Conservation (phyloP, 2,113 vertebrate genomes). For the Chroicocephalus ridibundus region DNA sequence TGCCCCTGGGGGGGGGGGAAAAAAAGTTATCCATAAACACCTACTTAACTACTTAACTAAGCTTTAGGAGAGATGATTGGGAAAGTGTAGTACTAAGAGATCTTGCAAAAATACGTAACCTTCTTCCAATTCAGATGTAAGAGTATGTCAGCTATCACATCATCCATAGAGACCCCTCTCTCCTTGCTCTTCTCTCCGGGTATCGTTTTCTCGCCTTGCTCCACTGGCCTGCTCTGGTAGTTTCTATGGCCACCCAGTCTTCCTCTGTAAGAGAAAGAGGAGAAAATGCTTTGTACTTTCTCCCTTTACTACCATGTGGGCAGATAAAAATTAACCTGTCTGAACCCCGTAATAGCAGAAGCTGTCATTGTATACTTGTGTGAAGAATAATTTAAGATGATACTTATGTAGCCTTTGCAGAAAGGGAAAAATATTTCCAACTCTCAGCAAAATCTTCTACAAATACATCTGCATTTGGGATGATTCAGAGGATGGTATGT, state of each 20-base stretch:
- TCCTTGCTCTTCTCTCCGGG: neutral
- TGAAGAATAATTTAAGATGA: neutral
- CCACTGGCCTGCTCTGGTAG: neutral
- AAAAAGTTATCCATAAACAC: neutral
- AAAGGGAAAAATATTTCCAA: neutral
- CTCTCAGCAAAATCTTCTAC: slow-evolving; percentile 45
- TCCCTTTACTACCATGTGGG: neutral
- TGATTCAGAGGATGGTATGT: slow-evolving; percentile 11
- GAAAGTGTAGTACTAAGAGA: neutral
- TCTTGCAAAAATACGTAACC: neutral
- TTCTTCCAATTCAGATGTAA: neutral
- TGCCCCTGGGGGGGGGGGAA: neutral
- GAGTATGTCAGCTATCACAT: neutral
- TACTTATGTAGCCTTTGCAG: neutral
- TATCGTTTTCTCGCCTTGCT: neutral
- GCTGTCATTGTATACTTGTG: neutral
- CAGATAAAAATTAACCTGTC: slow-evolving; percentile 31
- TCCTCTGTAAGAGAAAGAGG: neutral
- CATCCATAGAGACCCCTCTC: neutral
- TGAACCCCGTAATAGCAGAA: neutral
- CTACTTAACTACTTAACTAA: neutral
- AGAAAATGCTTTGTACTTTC: neutral
- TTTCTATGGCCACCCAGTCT: neutral
- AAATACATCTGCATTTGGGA: slow-evolving; percentile 55
- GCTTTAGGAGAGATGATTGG: neutral